Evolutionary conservation across 2,888 invertebrate genomes (phyloP).

Genomic region (Tetragonula carbonaria): DNA sequence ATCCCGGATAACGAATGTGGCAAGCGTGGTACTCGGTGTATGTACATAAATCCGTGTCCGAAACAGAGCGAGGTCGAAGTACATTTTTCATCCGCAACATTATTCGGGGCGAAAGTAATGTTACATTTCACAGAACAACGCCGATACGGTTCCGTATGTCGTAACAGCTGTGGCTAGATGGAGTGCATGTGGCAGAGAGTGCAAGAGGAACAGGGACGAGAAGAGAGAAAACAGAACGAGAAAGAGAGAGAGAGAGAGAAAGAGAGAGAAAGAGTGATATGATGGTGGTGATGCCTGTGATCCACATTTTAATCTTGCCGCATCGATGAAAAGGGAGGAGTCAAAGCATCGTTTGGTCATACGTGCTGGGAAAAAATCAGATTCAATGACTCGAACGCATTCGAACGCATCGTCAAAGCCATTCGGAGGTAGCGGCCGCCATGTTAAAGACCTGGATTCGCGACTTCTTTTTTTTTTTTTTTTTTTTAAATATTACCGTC

Average conservation of each 20-base stretch:
- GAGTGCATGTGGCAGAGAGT: neutral
- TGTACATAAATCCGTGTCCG: slow-evolving; percentile 49
- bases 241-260: neutral
- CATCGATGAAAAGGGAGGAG: slow-evolving; percentile 4
- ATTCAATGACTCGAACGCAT: slow-evolving; percentile 11
- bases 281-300: neutral
- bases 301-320: slow-evolving; percentile 19
- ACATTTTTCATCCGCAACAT: slow-evolving; percentile 50
- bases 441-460: neutral
- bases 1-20: slow-evolving; percentile 44
- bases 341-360: slow-evolving; percentile 9
- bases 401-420: slow-evolving; percentile 2
- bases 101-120: slow-evolving; percentile 46
- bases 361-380: slow-evolving; percentile 3
- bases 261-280: neutral
- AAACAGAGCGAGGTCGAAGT: slow-evolving; percentile 34
- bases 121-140: slow-evolving; percentile 44
- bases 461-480: neutral
- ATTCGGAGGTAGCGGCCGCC: neutral
- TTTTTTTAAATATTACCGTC: neutral
- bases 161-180: slow-evolving; percentile 43
- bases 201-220: neutral
- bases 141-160: slow-evolving; percentile 34
- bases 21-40: neutral
- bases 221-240: too few species aligned